phyloP scores from a whole-genome alignment of 1,140 invertebrate species.

The Drosophila yakuba region DNA sequence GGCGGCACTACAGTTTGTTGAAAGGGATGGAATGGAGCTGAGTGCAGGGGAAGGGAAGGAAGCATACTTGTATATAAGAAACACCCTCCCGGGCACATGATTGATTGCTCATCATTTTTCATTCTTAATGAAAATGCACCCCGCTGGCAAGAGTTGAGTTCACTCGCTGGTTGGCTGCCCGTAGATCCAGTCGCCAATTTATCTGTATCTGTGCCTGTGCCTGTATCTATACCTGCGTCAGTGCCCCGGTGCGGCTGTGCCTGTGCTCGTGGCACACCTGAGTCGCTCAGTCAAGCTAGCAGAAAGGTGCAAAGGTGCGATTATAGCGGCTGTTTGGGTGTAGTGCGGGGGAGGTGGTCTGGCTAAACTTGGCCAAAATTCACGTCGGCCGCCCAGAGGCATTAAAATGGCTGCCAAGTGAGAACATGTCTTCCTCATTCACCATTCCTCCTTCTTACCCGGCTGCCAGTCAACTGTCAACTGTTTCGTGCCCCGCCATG shows the following conservation, averaged over 20 bases:
- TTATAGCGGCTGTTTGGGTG: constrained; percentile 62
- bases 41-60: constrained; percentile 21
- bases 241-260: constrained; percentile 11
- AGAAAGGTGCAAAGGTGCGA: constrained; percentile 78
- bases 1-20: constrained; percentile 10
- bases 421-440: constrained; percentile 25
- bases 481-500: constrained; percentile 68
- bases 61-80: constrained; percentile 58
- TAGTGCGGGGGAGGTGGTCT: neutral
- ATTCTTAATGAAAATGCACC: constrained; percentile 85
- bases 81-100: constrained; percentile 84
- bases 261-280: constrained; percentile 64
- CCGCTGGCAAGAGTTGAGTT: constrained; percentile 82
- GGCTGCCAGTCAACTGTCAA: constrained; percentile 80
- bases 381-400: constrained; percentile 63
- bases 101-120: constrained; percentile 85
- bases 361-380: constrained; percentile 74
- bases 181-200: constrained; percentile 32
- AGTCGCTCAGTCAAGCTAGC: constrained; percentile 57
- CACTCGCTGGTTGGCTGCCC: constrained; percentile 51
- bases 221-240: constrained; percentile 6
- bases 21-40: constrained; percentile 24
- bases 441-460: constrained; percentile 5
- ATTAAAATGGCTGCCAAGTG: constrained; percentile 76
- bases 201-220: constrained; percentile 13